Base-by-base conservation (phyloP, 2,797 vertebrate species). In the Agapornis canus region DNA sequence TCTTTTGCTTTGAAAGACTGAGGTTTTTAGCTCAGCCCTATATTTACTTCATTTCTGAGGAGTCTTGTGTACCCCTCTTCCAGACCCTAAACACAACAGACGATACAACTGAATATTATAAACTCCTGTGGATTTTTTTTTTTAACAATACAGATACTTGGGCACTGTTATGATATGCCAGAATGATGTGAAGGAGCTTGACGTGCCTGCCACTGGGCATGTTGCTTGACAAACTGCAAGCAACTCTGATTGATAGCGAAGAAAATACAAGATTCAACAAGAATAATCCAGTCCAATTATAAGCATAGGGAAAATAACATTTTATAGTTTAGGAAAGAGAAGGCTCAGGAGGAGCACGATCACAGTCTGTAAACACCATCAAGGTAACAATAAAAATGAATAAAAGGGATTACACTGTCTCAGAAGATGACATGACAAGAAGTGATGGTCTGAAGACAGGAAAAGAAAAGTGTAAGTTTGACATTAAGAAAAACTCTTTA, bases 381-480 rank as follows among this genome's bases (percentile, higher is more conserved):
- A 59, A 90, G 72, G 56, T 81, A 92, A 43, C 56, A 73, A 63
- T 73, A 85, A 94, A 93, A 91, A 69, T 43, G 40, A 75, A 47
- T 79, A 48, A 92, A 92, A 63, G 16, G 47, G 95, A 91, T 91
- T 92, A 16, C 35, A 11, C 27, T 87, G 27, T 64, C 47, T 75
- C 71, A 64, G 84, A 94, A 82, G 48, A 45, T 27, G 26, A 16
- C 13, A 60, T 61, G 61, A 68, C 61, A 85, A 76, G 59, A 90
- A 87, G 51, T 31, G 32, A 79, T 90, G 76, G 48, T 45, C 48
- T 90, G 56, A 89, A 81, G 69, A 21, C 29, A 86, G 48, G 59
- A 86, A 92, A 73, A n/a, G 20, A 92, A 86, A 75, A 61, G 60
- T 65, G 73, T n/a, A 61, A 69, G 17, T 57, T 22, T 72, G 22